These are phyloP conservation scores for Lordiphosa fenestrarum DNA, from an alignment of 2,888 invertebrate species.

Conservation along the genomic window DNA sequence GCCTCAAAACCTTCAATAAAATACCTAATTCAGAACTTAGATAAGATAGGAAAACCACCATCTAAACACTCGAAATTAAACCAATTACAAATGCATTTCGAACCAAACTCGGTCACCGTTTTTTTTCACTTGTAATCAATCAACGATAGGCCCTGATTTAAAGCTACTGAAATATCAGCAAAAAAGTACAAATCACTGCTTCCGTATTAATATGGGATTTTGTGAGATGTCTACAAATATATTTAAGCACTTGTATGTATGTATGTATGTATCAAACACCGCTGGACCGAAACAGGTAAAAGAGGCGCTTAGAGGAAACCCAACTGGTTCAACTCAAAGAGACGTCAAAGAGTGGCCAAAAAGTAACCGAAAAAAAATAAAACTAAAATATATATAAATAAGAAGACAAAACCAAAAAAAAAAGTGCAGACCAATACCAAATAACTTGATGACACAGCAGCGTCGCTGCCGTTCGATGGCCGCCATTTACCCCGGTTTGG, in stretches of 20 bases:
- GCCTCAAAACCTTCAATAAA: too few relatives aligned
- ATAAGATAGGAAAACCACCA: too few relatives aligned
- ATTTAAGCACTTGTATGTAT: slow-evolving; percentile 14
- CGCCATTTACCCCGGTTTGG: slow-evolving; percentile 26
- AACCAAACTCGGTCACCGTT: too few relatives aligned
- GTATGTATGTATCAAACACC: slow-evolving; percentile 24
- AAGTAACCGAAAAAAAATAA: slow-evolving; percentile 60
- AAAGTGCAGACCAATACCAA: slow-evolving; percentile 30
- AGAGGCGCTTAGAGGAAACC: slow-evolving; percentile 38
- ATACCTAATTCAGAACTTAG: too few relatives aligned
- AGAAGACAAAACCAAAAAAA: slow-evolving; percentile 39
- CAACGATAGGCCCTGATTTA: background rate
- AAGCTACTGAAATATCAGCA: slow-evolving; percentile 25
- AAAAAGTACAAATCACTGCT: slow-evolving; percentile 52
- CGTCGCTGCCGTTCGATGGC: slow-evolving; percentile 32
- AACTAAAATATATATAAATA: slow-evolving; percentile 19
- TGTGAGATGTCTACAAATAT: slow-evolving; percentile 17
- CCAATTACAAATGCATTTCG: too few relatives aligned
- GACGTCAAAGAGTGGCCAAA: slow-evolving; percentile 44
- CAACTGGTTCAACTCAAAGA: slow-evolving; percentile 40
- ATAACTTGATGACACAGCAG: slow-evolving; percentile 67
- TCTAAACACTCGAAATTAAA: too few relatives aligned
- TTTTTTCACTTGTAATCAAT: background rate
- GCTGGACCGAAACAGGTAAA: slow-evolving; percentile 31
- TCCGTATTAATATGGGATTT: slow-evolving; percentile 44